Conservation (phyloP, 2,797 vertebrate genomes). For the Danio tinwini region DNA sequence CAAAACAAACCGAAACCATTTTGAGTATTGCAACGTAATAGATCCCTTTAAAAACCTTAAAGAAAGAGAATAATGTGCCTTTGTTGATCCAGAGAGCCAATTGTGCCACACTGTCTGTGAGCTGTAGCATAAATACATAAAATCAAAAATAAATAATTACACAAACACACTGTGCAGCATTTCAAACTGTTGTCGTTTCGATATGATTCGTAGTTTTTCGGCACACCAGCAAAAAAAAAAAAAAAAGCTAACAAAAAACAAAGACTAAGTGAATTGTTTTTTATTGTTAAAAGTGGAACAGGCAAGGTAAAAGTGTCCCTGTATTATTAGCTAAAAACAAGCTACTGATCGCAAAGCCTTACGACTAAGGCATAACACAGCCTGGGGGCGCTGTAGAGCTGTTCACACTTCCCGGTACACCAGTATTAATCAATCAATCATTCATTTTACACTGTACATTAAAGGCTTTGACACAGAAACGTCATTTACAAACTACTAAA, state of each 20-base stretch:
- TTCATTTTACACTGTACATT: constrained; percentile 68
- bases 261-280: not conserved
- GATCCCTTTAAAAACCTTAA: constrained; percentile 77
- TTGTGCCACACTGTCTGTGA: constrained; percentile 55
- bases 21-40: constrained; percentile 64
- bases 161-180: constrained; percentile 49
- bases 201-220: not conserved
- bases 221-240: constrained; percentile 4
- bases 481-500: constrained; percentile 33
- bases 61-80: constrained; percentile 58
- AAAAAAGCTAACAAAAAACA: not conserved
- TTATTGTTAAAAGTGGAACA: constrained; percentile 66
- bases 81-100: constrained; percentile 35
- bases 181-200: not conserved
- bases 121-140: constrained; percentile 68
- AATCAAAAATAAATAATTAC: constrained; percentile 81
- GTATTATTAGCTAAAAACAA: constrained; percentile 63
- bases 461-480: constrained; percentile 64
- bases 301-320: constrained; percentile 63
- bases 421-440: not conserved
- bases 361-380: not conserved
- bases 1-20: constrained; percentile 59
- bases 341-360: constrained; percentile 24
- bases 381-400: constrained; percentile 5
- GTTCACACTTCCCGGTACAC: constrained; percentile 54